Conservation (phyloP, 2,113 vertebrate species). For the Micronycteris hirsuta region DNA sequence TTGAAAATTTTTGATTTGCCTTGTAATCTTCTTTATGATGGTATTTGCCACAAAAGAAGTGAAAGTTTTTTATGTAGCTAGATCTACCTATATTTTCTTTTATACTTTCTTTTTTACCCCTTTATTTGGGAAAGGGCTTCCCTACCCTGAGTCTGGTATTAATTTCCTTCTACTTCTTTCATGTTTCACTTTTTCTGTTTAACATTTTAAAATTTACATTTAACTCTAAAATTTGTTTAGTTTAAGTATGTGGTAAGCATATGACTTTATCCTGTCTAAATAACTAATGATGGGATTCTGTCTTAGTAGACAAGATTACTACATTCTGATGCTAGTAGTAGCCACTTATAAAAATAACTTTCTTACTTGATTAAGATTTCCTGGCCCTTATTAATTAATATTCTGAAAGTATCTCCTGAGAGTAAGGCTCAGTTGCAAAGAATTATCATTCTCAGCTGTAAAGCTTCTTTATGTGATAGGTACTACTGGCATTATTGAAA, state of each 20-base stretch:
- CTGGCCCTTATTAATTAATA: not conserved
- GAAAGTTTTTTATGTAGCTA: not conserved
- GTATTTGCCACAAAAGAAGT: not conserved
- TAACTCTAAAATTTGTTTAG: not conserved
- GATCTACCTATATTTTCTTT: not conserved
- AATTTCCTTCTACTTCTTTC: not conserved
- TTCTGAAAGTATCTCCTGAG: not conserved
- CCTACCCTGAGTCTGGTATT: not conserved
- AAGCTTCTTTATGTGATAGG: not conserved
- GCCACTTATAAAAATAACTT: not conserved
- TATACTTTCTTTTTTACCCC: not conserved
- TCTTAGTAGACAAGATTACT: not conserved
- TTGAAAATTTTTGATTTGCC: constrained; percentile 14
- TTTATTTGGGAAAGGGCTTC: not conserved
- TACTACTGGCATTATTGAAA: not conserved
- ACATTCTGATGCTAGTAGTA: not conserved
- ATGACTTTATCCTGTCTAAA: not conserved
- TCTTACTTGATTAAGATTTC: not conserved
- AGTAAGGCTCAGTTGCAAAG: not conserved
- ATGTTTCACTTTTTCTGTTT: not conserved
- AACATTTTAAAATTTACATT: not conserved
- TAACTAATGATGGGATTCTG: not conserved
- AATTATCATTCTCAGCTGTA: not conserved
- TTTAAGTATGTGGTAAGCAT: not conserved
- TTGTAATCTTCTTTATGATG: not conserved